phyloP scores from a whole-genome alignment of 2,888 invertebrate species.

The Zelleria hepariella region DNA sequence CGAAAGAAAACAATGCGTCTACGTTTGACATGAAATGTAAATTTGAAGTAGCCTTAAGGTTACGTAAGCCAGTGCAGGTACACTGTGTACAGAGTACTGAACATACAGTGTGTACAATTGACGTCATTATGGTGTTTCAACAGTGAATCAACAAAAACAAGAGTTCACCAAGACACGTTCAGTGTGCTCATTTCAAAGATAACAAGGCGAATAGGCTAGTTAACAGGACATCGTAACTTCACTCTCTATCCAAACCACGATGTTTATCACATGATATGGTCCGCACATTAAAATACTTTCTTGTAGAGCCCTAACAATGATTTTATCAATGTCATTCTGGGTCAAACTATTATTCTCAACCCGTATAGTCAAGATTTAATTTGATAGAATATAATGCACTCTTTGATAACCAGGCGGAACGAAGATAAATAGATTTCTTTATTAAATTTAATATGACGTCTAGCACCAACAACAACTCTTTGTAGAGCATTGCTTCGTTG shows the following conservation, averaged over 20 bases:
- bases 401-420: slow-evolving; percentile 19
- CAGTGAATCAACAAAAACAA: slow-evolving; percentile 51
- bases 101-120: slow-evolving; percentile 20
- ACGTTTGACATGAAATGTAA: slow-evolving; percentile 15
- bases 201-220: too few species aligned
- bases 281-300: neutral
- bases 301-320: neutral
- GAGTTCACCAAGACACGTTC: slow-evolving; percentile 30
- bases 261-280: neutral
- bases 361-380: slow-evolving; percentile 43
- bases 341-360: slow-evolving; percentile 13
- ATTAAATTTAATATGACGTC: slow-evolving; percentile 1
- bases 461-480: neutral
- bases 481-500: neutral
- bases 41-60: slow-evolving; percentile 22
- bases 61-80: slow-evolving; percentile 26
- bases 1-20: slow-evolving; percentile 10
- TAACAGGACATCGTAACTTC: too few species aligned
- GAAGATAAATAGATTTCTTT: slow-evolving; percentile 6
- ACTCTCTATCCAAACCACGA: neutral
- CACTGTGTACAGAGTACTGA: slow-evolving; percentile 16
- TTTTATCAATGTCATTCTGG: slow-evolving; percentile 1
- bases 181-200: slow-evolving; percentile 50
- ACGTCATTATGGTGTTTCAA: slow-evolving; percentile 52
- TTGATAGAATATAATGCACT: slow-evolving; percentile 33